Percentiles rank a stretch among this genome's conserved stretches.
phyloP scores from a whole-genome alignment of 2,797 vertebrate genomes.

The Pogoniulus pusillus region DNA sequence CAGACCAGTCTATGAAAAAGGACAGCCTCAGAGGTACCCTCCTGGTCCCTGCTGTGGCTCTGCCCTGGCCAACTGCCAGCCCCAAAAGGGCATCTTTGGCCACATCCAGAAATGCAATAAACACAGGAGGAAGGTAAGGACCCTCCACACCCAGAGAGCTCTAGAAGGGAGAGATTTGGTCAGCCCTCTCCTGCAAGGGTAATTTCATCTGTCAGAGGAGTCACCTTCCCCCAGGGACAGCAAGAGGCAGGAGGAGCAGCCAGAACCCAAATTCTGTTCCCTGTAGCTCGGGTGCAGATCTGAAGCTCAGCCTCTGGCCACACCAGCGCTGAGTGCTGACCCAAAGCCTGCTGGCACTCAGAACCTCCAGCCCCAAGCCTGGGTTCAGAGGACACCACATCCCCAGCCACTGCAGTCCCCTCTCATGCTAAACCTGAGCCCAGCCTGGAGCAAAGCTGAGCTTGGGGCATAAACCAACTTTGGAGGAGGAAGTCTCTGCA shows the following conservation, averaged over 20 bases:
- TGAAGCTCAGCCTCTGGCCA: no score
- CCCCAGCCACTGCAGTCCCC: not conserved
- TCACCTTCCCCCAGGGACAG: not conserved
- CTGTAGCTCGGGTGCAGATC: rapidly evolving
- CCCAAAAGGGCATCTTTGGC: no score
- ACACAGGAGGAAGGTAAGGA: no score
- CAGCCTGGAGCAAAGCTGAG: rapidly evolving
- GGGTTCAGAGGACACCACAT: not conserved
- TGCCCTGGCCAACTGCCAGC: not conserved
- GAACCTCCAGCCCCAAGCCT: rapidly evolving
- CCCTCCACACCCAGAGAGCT: no score
- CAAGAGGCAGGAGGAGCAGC: not conserved
- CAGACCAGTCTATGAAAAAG: no score
- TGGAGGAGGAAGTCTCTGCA: not conserved
- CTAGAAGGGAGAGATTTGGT: not conserved
- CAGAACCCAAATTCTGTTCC: not conserved
- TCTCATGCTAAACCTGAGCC: not conserved
- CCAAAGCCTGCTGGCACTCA: rapidly evolving
- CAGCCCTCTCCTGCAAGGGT: not conserved
- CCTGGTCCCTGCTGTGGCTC: not conserved
- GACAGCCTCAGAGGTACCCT: rapidly evolving
- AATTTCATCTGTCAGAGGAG: not conserved
- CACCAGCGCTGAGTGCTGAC: rapidly evolving
- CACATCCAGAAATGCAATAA: no score
- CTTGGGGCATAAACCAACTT: not conserved